Conservation (phyloP, 2,113 vertebrate genomes). For the Lophius piscatorius region DNA sequence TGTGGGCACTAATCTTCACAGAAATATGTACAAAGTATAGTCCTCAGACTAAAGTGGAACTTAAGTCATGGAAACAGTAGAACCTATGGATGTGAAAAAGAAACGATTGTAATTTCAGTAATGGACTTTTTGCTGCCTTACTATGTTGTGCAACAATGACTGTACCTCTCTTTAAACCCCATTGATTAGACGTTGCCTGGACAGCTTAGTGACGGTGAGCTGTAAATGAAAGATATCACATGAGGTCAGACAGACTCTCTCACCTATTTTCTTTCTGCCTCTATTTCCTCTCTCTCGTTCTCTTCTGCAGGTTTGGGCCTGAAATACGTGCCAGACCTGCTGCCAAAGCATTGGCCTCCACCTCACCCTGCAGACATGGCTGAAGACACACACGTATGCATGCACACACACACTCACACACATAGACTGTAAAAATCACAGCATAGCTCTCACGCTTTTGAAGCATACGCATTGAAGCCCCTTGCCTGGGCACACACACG, state of each 20-base stretch:
- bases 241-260: constrained; percentile 44
- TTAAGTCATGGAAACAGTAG: neutral
- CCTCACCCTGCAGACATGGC: constrained; percentile 84
- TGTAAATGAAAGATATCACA: constrained; percentile 46
- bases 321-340: constrained; percentile 84
- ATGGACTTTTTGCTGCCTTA: neutral
- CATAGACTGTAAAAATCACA: constrained; percentile 3
- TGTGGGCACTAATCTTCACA: constrained; percentile 10
- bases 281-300: constrained; percentile 30
- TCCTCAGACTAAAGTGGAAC: neutral
- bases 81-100: neutral
- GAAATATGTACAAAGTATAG: constrained; percentile 13
- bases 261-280: constrained; percentile 52
- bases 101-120: neutral
- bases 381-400: constrained; percentile 47
- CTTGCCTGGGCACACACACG: neutral
- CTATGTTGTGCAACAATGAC: neutral
- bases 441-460: constrained; percentile 14
- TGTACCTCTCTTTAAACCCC: neutral
- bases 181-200: neutral
- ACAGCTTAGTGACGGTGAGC: constrained; percentile 23
- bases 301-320: constrained; percentile 80
- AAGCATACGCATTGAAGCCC: neutral
- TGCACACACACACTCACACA: constrained; percentile 6
- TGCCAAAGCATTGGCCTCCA: constrained; percentile 79